phyloP scores from a whole-genome alignment of 2,113 vertebrate species.

The Engraulis encrasicolus region DNA sequence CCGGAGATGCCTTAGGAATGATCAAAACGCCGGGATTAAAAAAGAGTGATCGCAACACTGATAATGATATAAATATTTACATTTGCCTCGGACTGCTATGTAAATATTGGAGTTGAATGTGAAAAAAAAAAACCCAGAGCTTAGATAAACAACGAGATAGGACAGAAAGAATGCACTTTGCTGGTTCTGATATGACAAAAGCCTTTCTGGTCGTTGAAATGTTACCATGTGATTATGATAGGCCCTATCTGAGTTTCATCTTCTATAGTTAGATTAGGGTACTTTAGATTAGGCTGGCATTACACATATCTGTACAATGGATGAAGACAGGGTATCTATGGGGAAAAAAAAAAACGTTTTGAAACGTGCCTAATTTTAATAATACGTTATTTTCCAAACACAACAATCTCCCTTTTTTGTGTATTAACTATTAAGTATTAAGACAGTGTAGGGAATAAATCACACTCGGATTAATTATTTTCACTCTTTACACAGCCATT shows the following conservation, averaged over 20 bases:
- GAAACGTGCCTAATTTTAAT: no score
- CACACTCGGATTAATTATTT: no score
- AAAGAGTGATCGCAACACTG: not conserved
- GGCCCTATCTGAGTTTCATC: not conserved
- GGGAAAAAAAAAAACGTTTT: no score
- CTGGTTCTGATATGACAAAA: not conserved
- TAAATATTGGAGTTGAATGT: constrained; percentile 5
- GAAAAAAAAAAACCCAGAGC: constrained; percentile 7
- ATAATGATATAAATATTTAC: constrained; percentile 17
- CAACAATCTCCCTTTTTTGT: no score
- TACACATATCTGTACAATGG: no score
- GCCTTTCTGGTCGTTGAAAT: not conserved
- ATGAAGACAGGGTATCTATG: no score
- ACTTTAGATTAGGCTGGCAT: no score
- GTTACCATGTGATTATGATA: no score
- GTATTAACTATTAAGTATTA: no score
- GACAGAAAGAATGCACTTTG: not conserved
- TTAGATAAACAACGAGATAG: constrained; percentile 2
- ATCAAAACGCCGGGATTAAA: constrained; percentile 17
- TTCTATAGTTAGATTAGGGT: not conserved
- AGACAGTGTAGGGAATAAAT: no score
- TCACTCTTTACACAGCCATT: no score
- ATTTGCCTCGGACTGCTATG: not conserved
- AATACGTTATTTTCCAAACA: no score
- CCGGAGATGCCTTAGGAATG: not conserved